phyloP scores from a whole-genome alignment of 2,113 vertebrate species.

The rabbit (Oryctolagus cuniculus) region DNA sequence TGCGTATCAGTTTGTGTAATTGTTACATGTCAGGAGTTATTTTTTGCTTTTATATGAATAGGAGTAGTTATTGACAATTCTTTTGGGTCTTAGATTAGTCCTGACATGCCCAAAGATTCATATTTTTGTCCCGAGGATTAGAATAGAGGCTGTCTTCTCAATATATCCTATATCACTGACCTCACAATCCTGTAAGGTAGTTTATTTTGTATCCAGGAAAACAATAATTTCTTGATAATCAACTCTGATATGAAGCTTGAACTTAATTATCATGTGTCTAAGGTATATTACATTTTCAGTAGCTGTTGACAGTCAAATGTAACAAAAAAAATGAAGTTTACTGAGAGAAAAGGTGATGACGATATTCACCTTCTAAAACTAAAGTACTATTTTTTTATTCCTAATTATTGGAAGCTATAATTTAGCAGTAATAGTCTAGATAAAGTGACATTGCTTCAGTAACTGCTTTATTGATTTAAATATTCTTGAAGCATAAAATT shows the following conservation, averaged over 20 bases:
- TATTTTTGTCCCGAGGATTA: background rate
- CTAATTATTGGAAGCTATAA: conserved; percentile 27
- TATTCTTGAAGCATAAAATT: conserved; percentile 29
- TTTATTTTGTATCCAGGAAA: background rate
- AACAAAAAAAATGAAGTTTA: conserved; percentile 48
- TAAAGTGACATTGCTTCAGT: conserved; percentile 10
- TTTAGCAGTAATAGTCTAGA: background rate
- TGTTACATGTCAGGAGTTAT: background rate
- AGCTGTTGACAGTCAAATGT: conserved; percentile 64
- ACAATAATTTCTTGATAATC: conserved; percentile 57
- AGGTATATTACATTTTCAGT: conserved; percentile 57
- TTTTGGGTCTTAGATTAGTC: background rate
- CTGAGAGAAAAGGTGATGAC: background rate
- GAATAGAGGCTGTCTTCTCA: background rate
- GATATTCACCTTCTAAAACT: conserved; percentile 29
- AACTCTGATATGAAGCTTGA: background rate
- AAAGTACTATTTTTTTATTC: conserved; percentile 41
- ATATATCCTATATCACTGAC: background rate
- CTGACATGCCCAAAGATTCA: background rate
- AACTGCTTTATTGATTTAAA: conserved; percentile 64
- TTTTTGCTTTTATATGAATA: background rate
- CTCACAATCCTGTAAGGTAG: background rate
- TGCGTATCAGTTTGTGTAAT: background rate
- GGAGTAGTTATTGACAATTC: background rate
- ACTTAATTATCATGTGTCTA: conserved; percentile 24